A percentile compares a stretch with the other conserved stretches of the same genome.
phyloP scores from a whole-genome alignment of 2,888 invertebrate genomes.

The Perdita meconis region DNA sequence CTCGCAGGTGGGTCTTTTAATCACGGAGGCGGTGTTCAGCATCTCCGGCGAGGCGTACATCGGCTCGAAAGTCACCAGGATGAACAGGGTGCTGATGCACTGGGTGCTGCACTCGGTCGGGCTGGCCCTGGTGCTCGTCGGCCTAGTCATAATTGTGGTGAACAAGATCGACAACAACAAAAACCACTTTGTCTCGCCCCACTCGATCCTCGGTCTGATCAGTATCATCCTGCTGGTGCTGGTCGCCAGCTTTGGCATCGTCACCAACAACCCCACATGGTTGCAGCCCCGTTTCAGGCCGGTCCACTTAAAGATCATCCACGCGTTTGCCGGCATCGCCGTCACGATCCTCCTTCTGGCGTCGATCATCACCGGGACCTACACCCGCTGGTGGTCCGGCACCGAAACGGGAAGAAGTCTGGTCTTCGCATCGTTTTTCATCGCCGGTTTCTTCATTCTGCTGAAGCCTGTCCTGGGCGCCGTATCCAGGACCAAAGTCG shows the following conservation, averaged over 20 bases:
- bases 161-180: constrained; percentile 69
- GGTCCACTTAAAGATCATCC: constrained; percentile 77
- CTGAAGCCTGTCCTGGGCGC: constrained; percentile 78
- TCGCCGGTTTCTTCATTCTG: constrained; percentile 76
- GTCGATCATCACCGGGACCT: constrained; percentile 78
- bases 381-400: constrained; percentile 67
- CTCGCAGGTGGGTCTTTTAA: constrained; percentile 75
- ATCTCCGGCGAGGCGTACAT: constrained; percentile 79
- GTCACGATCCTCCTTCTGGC: constrained; percentile 76
- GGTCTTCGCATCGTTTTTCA: constrained; percentile 74
- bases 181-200: constrained; percentile 75
- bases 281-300: constrained; percentile 78
- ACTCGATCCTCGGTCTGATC: constrained; percentile 76
- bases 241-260: constrained; percentile 74
- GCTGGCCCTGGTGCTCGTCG: constrained; percentile 71
- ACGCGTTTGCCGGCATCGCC: constrained; percentile 77
- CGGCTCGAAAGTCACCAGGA: constrained; percentile 69
- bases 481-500: constrained; percentile 73
- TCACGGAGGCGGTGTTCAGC: constrained; percentile 77
- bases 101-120: constrained; percentile 79
- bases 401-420: constrained; percentile 73
- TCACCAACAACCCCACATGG: constrained; percentile 79
- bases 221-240: constrained; percentile 72
- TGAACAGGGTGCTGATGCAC: constrained; percentile 76
- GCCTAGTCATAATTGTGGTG: constrained; percentile 75